Percentiles rank a stretch among this genome's conserved stretches.
These are phyloP conservation scores for Phocoena sinus DNA, from an alignment of 2,113 vertebrate species.

Conservation along the genomic window DNA sequence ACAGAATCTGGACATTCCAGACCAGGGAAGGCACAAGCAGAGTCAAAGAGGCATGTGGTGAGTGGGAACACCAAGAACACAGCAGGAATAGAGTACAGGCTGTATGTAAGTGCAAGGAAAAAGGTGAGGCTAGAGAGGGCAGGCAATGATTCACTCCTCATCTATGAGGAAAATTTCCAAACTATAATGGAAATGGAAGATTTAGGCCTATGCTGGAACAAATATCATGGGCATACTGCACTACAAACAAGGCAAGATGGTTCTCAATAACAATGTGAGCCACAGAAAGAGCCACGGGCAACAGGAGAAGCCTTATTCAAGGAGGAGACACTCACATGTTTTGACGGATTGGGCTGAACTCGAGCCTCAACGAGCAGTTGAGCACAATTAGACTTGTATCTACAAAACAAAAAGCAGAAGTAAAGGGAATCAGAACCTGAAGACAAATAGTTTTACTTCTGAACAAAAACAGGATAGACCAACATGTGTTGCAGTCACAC, in stretches of 20 bases:
- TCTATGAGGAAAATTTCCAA: background rate
- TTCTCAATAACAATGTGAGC: background rate
- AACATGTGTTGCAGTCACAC: background rate
- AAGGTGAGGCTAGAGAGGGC: background rate
- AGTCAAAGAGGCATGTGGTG: background rate
- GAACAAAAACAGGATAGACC: background rate
- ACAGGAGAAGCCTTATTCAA: slow-evolving; percentile 15
- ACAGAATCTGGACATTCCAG: background rate
- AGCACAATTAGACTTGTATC: slow-evolving; percentile 94
- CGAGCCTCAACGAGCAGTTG: slow-evolving; percentile 94
- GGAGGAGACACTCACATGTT: slow-evolving; percentile 85
- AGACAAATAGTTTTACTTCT: background rate
- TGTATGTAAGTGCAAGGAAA: background rate
- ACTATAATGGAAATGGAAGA: background rate
- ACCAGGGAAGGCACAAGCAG: background rate
- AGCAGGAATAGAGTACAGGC: background rate
- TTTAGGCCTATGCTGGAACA: background rate
- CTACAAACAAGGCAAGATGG: slow-evolving; percentile 36
- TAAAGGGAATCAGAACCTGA: slow-evolving; percentile 24
- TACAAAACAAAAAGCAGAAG: slow-evolving; percentile 76
- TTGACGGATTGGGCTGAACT: slow-evolving; percentile 92
- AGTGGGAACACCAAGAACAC: background rate
- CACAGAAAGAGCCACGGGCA: background rate
- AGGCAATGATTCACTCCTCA: background rate
- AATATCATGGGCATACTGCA: background rate